Conservation (phyloP, 2,888 invertebrate species). For the Cataglyphis altisquamis region DNA sequence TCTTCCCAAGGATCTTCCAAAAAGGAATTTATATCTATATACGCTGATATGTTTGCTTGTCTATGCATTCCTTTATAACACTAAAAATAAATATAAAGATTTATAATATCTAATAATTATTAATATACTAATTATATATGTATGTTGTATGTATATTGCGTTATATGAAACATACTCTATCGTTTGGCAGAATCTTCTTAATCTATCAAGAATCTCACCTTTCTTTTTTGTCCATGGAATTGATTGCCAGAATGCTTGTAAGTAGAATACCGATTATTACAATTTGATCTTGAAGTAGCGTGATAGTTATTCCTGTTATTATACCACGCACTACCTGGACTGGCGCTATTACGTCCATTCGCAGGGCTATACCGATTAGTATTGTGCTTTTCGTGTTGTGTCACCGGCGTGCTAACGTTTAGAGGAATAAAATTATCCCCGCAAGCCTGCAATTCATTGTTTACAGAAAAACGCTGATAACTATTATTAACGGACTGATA, state of each 20-base stretch:
- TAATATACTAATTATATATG: background rate
- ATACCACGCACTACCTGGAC: constrained; percentile 59
- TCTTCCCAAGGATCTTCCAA: constrained; percentile 82
- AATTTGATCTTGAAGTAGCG: constrained; percentile 68
- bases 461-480: constrained; percentile 59
- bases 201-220: constrained; percentile 62
- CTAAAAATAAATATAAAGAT: constrained; percentile 65
- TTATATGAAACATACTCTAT: background rate
- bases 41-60: constrained; percentile 74
- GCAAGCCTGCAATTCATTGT: constrained; percentile 53
- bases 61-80: constrained; percentile 62
- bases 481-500: constrained; percentile 64
- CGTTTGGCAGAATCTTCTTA: background rate
- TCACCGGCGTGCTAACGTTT: constrained; percentile 68
- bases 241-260: constrained; percentile 65
- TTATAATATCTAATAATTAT: background rate
- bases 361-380: constrained; percentile 66
- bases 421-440: constrained; percentile 78
- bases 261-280: constrained; percentile 65
- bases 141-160: too few species aligned
- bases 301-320: constrained; percentile 70
- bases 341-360: constrained; percentile 56
- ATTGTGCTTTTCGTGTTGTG: constrained; percentile 62
- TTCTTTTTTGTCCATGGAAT: constrained; percentile 62
- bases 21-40: constrained; percentile 76